These are phyloP conservation scores for Archocentrus centrarchus DNA, from an alignment of 2,113 vertebrate species.

Conservation along the genomic window DNA sequence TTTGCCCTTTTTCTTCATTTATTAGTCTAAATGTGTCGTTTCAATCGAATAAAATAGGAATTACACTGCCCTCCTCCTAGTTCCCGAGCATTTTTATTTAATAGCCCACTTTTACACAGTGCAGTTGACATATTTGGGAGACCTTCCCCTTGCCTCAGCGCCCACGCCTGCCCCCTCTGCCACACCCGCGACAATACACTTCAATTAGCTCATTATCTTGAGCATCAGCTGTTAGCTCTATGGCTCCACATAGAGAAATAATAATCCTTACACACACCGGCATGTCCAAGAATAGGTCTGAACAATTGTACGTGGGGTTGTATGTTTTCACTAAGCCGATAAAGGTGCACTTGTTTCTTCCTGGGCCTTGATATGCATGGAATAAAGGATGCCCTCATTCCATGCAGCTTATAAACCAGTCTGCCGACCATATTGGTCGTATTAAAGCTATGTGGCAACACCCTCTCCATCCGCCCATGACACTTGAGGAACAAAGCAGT, in stretches of 20 bases:
- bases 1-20: background rate
- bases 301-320: background rate
- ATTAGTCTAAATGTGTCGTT: background rate
- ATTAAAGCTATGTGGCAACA: slow-evolving; percentile 63
- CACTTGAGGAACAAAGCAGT: slow-evolving; percentile 59
- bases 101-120: slow-evolving; percentile 21
- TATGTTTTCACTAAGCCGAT: background rate
- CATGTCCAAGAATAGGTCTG: slow-evolving; percentile 14
- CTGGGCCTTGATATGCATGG: slow-evolving; percentile 56
- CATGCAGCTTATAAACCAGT: slow-evolving; percentile 36
- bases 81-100: background rate
- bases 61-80: background rate
- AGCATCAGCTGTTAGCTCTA: slow-evolving; percentile 67
- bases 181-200: slow-evolving; percentile 79
- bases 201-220: slow-evolving; percentile 65
- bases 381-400: slow-evolving; percentile 50
- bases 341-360: slow-evolving; percentile 67
- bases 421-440: slow-evolving; percentile 54
- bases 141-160: background rate
- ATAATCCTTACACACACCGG: background rate
- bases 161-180: slow-evolving; percentile 74
- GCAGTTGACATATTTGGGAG: background rate
- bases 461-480: slow-evolving; percentile 57
- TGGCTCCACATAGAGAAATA: slow-evolving; percentile 34
- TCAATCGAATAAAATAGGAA: background rate